Evolutionary conservation across 1,140 invertebrate species (phyloP), one percentile per base, ranked within the genome.

Genomic region (Leptopilina clavipes): DNA sequence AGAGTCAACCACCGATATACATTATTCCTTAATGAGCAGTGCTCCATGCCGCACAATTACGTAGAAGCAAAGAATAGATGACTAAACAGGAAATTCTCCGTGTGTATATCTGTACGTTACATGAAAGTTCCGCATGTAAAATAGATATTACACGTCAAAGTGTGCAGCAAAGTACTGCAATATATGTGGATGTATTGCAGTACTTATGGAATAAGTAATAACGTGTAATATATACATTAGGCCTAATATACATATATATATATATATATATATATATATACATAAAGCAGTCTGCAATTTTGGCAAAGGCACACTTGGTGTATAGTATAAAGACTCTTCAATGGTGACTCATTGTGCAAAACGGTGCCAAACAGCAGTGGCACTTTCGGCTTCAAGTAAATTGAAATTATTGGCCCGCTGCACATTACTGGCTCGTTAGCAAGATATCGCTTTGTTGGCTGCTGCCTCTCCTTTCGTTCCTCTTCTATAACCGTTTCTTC

Each of bases 381-480:
- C 56, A 25, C 11, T 19, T 59, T 59, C 56, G 19, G 11, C 19
- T 31, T 59, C 37, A 52, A 37, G 76, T 18, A 81, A 80, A 83
- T 81, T 83, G 80, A 83, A 84, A 84, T 84, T 84, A 84, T 81
- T 74, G 82, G 70, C 65, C 54, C 77, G 74, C 75, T 77, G 81
- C 76, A 73, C 82, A 82, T 83, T 84, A 82, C 80, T 76, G 78
- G 80, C 82, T 81, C 82, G 76, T 84, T 83, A 83, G 74, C 75
- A 48, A 71, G 73, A 75, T 79, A 80, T 81, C 76, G 76, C 74
- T 70, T 79, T 76, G 19, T 31, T 31, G 25, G 6, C 6, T 31
- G n/a, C n/a, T 31, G 6, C 25, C 6, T 31, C 25, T 31, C 6
- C 6, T 31, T 31, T 31, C n/a, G 25, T 31, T 6, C 25, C 6